Evolutionary conservation across 2,113 vertebrate species (phyloP), one percentile per base, ranked within the genome.

Genomic region (Rhea americana): DNA sequence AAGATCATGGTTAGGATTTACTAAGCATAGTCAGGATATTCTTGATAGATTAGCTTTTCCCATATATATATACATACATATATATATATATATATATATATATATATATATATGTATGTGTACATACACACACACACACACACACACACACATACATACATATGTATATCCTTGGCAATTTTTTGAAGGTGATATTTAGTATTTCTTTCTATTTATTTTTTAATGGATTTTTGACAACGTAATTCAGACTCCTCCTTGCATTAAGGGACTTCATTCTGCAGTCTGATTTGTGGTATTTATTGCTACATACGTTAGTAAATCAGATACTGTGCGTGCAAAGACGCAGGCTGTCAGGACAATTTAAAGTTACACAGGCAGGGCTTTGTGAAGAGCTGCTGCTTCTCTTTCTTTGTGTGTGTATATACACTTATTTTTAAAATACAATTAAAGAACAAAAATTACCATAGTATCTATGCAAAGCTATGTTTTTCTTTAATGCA

Each of bases 91-190:
- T 35, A 39, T 6, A 7, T 3, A 20, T 4, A 12, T 2, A 15
- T 14, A 35, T 35, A 35, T 35, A 35, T 35, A 35, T 35, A 35
- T 35, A 35, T 35, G 35, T 35, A 35, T 35, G 35, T 35, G 35
- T 35, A 35, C 35, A 35, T 35, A 35, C 35, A 35, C 35, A 35
- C 35, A 35, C 35, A 35, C 35, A 35, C 35, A 35, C 35, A 35
- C 35, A 35, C 35, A 35, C 35, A 35, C 35, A 35, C 35, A 35
- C 35, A 35, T 6, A 35, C 35, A 35, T 2, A 15, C 25, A 3
- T 2, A 2, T 2, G 3, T 56, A 16, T 7, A 1, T 41, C 2
- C 19, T 3, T 37, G 2, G 68, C 82, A 82, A 39, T 41, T 71
- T 61, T 78, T 76, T 78, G 63, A 73, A 63, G 35, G 47, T 8